A percentile compares a stretch with the other conserved stretches of the same genome.
These are phyloP conservation scores for Cyphomyrus plagiostoma DNA, from an alignment of 2,113 vertebrate species.

Conservation along the genomic window DNA sequence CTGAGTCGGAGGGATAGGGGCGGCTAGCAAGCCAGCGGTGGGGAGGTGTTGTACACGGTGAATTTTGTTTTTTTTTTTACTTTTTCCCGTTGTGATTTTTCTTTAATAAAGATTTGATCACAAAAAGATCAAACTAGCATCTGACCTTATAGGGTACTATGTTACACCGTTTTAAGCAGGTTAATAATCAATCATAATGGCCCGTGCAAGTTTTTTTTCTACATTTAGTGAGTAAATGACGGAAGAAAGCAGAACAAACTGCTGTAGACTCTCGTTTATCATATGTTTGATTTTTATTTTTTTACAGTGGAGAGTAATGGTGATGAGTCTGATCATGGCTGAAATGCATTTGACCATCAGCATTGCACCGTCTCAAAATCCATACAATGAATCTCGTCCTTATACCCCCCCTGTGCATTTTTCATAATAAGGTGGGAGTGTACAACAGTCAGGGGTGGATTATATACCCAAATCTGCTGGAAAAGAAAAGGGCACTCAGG, in stretches of 20 bases:
- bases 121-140: too few relatives aligned
- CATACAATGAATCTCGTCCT: background rate
- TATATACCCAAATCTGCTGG: background rate
- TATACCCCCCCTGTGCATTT: background rate
- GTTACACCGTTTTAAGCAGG: too few relatives aligned
- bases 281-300: too few relatives aligned
- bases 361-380: background rate
- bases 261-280: background rate
- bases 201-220: background rate
- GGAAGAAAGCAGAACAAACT: background rate
- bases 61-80: too few relatives aligned
- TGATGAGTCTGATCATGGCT: too few relatives aligned
- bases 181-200: too few relatives aligned
- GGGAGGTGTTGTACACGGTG: background rate
- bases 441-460: background rate
- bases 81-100: too few relatives aligned
- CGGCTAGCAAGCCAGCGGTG: too few relatives aligned
- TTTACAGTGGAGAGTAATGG: too few relatives aligned
- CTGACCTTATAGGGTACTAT: too few relatives aligned
- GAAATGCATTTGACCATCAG: background rate
- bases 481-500: too few relatives aligned
- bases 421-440: background rate
- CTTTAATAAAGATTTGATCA: too few relatives aligned
- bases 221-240: background rate
- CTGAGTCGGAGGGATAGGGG: background rate